phyloP scores from a whole-genome alignment of 2,888 invertebrate species.

The Philopedon plagiatum region DNA sequence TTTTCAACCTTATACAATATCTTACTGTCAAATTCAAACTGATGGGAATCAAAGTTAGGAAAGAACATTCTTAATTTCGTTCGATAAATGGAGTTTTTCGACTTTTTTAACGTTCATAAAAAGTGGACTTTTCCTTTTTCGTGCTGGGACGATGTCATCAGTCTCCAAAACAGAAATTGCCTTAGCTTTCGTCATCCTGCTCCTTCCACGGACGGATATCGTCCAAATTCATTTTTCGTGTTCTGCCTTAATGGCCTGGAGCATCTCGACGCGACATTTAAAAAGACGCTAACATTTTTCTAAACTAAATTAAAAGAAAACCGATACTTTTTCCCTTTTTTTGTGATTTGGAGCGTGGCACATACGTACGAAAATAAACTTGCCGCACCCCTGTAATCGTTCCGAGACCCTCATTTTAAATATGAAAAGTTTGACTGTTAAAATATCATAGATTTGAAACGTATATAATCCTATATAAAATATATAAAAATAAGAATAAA shows the following conservation, averaged over 20 bases:
- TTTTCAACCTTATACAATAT: too few species aligned
- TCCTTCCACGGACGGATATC: not conserved
- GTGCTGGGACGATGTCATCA: too few species aligned
- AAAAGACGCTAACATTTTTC: constrained; percentile 26
- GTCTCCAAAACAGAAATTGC: too few species aligned
- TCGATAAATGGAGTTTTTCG: too few species aligned
- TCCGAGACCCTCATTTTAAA: not conserved
- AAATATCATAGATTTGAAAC: not conserved
- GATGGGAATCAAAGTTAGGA: too few species aligned
- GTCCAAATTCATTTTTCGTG: constrained; percentile 16
- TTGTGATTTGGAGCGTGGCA: constrained; percentile 20
- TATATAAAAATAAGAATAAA: too few species aligned
- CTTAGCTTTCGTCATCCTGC: too few species aligned
- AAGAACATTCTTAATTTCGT: too few species aligned
- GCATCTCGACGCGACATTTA: constrained; percentile 10
- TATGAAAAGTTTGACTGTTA: not conserved
- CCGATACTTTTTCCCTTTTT: constrained; percentile 24
- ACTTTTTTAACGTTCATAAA: too few species aligned
- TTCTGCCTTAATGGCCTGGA: not conserved
- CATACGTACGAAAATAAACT: constrained; percentile 23
- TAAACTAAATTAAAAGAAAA: constrained; percentile 31
- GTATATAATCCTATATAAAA: too few species aligned
- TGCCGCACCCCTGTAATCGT: constrained; percentile 6
- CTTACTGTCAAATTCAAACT: too few species aligned
- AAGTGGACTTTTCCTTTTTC: too few species aligned